Evolutionary conservation across 2,888 invertebrate species (phyloP), one percentile per base, ranked within the genome.

Genomic region (Metalampra italica): DNA sequence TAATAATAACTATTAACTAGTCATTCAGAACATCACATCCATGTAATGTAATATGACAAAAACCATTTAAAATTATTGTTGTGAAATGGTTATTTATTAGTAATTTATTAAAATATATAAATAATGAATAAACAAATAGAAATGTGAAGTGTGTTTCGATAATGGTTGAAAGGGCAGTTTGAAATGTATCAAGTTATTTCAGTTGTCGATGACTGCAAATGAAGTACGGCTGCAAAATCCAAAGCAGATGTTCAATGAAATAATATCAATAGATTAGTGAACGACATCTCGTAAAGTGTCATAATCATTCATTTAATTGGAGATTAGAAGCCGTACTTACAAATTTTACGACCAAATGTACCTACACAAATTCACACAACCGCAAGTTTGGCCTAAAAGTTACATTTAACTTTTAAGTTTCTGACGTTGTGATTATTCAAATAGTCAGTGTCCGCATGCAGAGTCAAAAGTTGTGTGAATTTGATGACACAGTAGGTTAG

Each of bases 91-190:
- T 69, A 64, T 60, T 61, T 69, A 64, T 60, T 70, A 66, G 68
- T 57, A 52, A 62, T 45, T 46, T 52, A 52, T 47, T 46, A 45
- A 49, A 50, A 51, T n/a, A n/a, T n/a, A 52, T 53, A 52, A 54
- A 57, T 54, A 55, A 53, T 55, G 51, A 54, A 50, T 45, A 55
- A 53, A 52, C 47, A 50, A 47, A 56, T 58, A 58, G 55, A 54
- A 52, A 52, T 39, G 56, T 57, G 58, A 59, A 58, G 64, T 64
- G 65, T 56, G 65, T 56, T 67, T 66, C 60, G 62, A 60, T 68
- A 70, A 66, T 54, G 61, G 68, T 64, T 70, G 71, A 71, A 59
- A 52, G 54, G 51, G 65, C 70, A 68, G 71, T 59, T 57, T 62
- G 60, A 51, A 57, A 57, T 54, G 59, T 55, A 52, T 62, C 59